These are phyloP conservation scores for Drosophila equinoxialis DNA, from an alignment of 1,140 invertebrate genomes.

Conservation along the genomic window DNA sequence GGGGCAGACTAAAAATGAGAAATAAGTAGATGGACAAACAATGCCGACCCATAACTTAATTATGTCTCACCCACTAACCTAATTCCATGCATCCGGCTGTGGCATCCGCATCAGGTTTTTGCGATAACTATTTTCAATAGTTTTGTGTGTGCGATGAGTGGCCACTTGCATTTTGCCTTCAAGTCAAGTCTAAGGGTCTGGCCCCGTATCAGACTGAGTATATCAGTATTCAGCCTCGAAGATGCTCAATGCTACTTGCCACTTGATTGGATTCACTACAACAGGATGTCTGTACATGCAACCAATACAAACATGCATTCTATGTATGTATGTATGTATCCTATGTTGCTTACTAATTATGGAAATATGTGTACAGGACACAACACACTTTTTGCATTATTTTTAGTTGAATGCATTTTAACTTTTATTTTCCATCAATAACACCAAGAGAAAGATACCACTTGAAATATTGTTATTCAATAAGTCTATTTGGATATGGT, in stretches of 20 bases:
- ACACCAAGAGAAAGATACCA: no score
- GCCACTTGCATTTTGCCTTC: slow-evolving; percentile 61
- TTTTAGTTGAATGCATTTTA: slow-evolving; percentile 50
- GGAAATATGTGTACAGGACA: slow-evolving; percentile 13
- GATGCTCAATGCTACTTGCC: slow-evolving; percentile 72
- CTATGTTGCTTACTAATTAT: slow-evolving; percentile 37
- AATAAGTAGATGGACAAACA: slow-evolving; percentile 30
- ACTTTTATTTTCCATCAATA: no score
- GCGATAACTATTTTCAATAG: slow-evolving; percentile 52
- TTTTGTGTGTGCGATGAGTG: slow-evolving; percentile 27
- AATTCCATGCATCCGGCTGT: slow-evolving; percentile 59
- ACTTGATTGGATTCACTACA: slow-evolving; percentile 62
- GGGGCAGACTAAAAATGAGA: neutral
- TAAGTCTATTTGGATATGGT: no score
- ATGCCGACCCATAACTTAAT: slow-evolving; percentile 75
- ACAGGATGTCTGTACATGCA: neutral
- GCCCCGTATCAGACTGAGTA: slow-evolving; percentile 41
- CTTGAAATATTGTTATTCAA: no score
- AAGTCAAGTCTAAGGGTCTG: slow-evolving; percentile 48
- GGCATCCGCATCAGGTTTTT: slow-evolving; percentile 40
- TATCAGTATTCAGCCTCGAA: slow-evolving; percentile 52
- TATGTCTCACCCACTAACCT: slow-evolving; percentile 78
- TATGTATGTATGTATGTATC: neutral
- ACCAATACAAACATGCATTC: neutral
- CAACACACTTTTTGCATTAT: slow-evolving; percentile 52